Percentiles rank a stretch among this genome's conserved stretches.
phyloP scores from a whole-genome alignment of 2,113 vertebrate genomes.

The Xenopus tropicalis region UCB_Xtro_10.0 CM004443.2:56833501-56834000 shows the following conservation, averaged over 20 bases:
- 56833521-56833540: slow-evolving; percentile 81
- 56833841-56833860: no score
- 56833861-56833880: no score
- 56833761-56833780: slow-evolving; percentile 62
- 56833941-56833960: no score
- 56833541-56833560: slow-evolving; percentile 82
- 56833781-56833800: slow-evolving; percentile 46
- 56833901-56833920: no score
- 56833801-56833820: no score
- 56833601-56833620: slow-evolving; percentile 82
- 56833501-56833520: slow-evolving; percentile 65
- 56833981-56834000: no score
- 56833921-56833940: no score
- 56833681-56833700: slow-evolving; percentile 86
- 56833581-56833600: slow-evolving; percentile 77
- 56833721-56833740: slow-evolving; percentile 9
- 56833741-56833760: slow-evolving; percentile 46
- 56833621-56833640: slow-evolving; percentile 68
- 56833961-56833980: no score
- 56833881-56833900: no score
- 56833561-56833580: slow-evolving; percentile 77
- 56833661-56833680: slow-evolving; percentile 71
- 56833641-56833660: slow-evolving; percentile 60
- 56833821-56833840: no score
- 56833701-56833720: slow-evolving; percentile 71